Evolutionary conservation across 2,113 vertebrate species (phyloP).

Genomic region (Columba janthina): DNA sequence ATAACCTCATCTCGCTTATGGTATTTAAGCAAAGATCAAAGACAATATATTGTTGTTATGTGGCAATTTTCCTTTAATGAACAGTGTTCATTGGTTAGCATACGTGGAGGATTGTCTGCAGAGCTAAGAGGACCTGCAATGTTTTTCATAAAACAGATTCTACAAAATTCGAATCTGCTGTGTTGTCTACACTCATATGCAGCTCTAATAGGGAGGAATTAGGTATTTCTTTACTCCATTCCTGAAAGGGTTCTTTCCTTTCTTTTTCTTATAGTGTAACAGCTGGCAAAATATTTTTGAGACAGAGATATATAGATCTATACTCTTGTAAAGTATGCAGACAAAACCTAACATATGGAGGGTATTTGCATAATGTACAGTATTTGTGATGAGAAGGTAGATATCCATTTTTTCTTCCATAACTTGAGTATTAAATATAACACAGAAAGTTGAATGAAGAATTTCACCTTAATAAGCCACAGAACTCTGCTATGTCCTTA

Average conservation of each 20-base stretch:
- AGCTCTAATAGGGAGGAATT: not conserved
- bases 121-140: not conserved
- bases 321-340: not conserved
- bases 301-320: constrained; percentile 15
- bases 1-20: not conserved
- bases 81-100: not conserved
- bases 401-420: not conserved
- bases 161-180: not conserved
- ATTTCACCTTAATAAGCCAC: not conserved
- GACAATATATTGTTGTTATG: not conserved
- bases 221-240: not conserved
- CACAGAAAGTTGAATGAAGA: not conserved
- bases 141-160: not conserved
- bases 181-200: not conserved
- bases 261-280: not conserved
- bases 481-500: not conserved
- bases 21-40: not conserved
- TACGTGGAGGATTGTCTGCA: not conserved
- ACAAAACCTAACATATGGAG: constrained; percentile 17
- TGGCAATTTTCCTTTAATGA: not conserved
- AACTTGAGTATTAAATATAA: not conserved
- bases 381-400: not conserved
- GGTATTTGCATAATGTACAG: constrained; percentile 11
- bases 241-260: not conserved
- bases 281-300: constrained; percentile 40